Conservation (phyloP, 2,113 vertebrate species). For the Campylomormyrus numenius region DNA sequence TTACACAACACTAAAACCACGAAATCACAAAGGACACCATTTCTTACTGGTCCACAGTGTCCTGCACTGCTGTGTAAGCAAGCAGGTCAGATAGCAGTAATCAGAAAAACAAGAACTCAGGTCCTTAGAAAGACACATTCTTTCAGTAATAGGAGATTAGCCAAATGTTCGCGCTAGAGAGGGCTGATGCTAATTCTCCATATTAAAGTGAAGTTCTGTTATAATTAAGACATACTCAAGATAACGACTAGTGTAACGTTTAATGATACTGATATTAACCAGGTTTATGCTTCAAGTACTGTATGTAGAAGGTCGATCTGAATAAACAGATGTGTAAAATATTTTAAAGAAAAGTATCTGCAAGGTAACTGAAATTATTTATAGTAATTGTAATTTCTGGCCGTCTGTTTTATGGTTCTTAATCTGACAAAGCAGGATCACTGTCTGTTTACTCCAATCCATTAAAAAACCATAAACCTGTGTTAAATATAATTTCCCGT, state of each 20-base stretch:
- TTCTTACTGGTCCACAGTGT: neutral
- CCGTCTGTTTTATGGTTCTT: neutral
- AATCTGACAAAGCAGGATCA: neutral
- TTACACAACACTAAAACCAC: neutral
- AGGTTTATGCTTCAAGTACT: neutral
- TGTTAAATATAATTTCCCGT: neutral
- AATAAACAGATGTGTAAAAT: neutral
- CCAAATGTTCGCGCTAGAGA: slow-evolving; percentile 24
- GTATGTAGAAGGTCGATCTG: neutral
- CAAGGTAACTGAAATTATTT: neutral
- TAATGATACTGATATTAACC: neutral
- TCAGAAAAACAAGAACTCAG: slow-evolving; percentile 6
- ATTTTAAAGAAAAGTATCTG: neutral
- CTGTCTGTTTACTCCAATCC: neutral
- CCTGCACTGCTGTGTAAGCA: neutral
- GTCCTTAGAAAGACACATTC: neutral
- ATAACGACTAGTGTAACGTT: neutral
- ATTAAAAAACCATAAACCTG: neutral
- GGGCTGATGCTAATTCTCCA: slow-evolving; percentile 3
- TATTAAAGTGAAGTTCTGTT: slow-evolving; percentile 6
- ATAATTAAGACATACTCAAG: neutral
- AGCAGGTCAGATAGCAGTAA: neutral
- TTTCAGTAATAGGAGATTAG: slow-evolving; percentile 34
- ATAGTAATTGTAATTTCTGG: neutral
- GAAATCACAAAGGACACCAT: neutral